A percentile compares a stretch with the other conserved stretches of the same genome.
These are phyloP conservation scores for Nerophis ophidion DNA, from an alignment of 2,113 vertebrate species.

Conservation along the genomic window DNA sequence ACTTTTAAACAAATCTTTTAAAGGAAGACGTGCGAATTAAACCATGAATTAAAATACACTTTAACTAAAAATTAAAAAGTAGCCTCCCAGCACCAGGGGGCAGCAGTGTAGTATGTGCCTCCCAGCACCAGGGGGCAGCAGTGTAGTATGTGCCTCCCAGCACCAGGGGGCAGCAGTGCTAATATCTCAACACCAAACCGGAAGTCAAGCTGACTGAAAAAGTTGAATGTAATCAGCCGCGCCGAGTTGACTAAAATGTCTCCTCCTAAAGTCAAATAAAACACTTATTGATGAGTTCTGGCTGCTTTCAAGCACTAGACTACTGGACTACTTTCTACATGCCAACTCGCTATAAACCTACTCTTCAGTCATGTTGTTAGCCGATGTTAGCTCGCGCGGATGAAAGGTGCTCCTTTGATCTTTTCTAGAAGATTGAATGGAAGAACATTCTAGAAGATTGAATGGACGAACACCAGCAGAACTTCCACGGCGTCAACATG, in stretches of 20 bases:
- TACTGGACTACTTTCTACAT: neutral
- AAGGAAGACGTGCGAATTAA: too few species aligned
- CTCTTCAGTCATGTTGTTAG: too few species aligned
- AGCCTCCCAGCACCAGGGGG: too few species aligned
- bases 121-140: too few species aligned
- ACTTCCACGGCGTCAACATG: constrained; percentile 50
- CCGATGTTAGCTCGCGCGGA: constrained; percentile 12
- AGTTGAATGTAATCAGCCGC: neutral
- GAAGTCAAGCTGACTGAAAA: constrained; percentile 32
- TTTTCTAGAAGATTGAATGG: neutral
- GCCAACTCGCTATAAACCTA: too few species aligned
- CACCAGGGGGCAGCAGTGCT: constrained; percentile 11
- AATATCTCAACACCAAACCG: constrained; percentile 45
- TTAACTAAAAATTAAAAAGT: too few species aligned
- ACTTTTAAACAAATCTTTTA: too few species aligned
- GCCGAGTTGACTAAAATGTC: neutral
- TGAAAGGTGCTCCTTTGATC: neutral
- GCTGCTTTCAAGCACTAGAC: neutral
- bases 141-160: too few species aligned
- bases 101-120: too few species aligned
- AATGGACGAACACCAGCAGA: constrained; percentile 72
- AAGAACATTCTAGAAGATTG: too few species aligned
- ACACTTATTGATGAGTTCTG: neutral
- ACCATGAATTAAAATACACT: too few species aligned
- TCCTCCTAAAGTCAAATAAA: too few species aligned